Percentiles rank a stretch among this genome's conserved stretches.
phyloP scores from a whole-genome alignment of 2,797 vertebrate species.

The Chromobotia macracanthus region DNA sequence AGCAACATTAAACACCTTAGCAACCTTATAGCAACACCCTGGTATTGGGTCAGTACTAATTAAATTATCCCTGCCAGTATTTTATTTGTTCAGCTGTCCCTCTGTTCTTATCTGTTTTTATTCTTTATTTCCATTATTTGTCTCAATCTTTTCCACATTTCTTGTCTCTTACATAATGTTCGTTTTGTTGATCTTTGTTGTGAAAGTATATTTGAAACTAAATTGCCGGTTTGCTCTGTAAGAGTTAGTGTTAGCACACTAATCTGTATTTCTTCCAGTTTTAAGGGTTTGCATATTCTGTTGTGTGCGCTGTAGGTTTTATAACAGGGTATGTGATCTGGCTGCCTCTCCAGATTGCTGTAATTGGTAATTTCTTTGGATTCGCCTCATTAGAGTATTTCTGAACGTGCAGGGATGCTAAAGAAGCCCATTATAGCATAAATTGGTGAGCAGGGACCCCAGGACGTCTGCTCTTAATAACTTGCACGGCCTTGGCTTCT shows the following conservation, averaged over 20 bases:
- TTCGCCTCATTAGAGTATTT: conserved; percentile 59
- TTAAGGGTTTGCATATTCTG: conserved; percentile 29
- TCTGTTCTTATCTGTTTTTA: too few relatives aligned
- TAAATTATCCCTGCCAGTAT: too few relatives aligned
- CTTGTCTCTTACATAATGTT: not conserved
- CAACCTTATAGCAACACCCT: too few relatives aligned
- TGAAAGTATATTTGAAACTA: not conserved
- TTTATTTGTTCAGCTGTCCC: too few relatives aligned
- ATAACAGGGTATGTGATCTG: conserved; percentile 41
- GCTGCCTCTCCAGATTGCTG: conserved; percentile 26
- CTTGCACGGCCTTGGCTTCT: conserved; percentile 42
- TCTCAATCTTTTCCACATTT: not conserved
- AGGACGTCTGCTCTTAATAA: conserved; percentile 45
- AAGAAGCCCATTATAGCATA: conserved; percentile 47
- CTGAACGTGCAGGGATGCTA: conserved; percentile 39
- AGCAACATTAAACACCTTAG: too few relatives aligned
- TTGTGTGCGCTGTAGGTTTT: conserved; percentile 37
- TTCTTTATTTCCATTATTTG: too few relatives aligned
- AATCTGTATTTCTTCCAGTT: not conserved
- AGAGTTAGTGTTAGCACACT: not conserved
- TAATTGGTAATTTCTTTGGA: conserved; percentile 58
- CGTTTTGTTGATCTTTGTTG: conserved; percentile 17
- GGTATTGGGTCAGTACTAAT: too few relatives aligned
- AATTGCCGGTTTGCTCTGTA: not conserved
- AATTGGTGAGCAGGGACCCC: conserved; percentile 39